These are phyloP conservation scores for Protonibea diacanthus DNA, from an alignment of 2,797 vertebrate species.

Conservation along the genomic window DNA sequence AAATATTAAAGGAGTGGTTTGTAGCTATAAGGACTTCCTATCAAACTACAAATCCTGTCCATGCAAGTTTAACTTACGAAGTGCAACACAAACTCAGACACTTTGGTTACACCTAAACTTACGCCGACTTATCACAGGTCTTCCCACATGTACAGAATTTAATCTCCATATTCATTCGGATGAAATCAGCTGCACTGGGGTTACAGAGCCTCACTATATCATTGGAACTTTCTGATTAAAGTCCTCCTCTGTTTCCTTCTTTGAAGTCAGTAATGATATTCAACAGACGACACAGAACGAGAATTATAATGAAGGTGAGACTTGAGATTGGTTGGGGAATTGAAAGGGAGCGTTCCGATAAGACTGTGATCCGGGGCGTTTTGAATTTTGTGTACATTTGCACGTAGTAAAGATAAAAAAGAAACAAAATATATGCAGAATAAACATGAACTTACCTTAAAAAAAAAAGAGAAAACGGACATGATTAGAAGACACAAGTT, in stretches of 20 bases:
- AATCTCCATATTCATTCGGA: slow-evolving; percentile 62
- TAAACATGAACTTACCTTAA: neutral
- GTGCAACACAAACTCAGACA: neutral
- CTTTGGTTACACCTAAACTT: slow-evolving; percentile 1
- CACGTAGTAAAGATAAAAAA: neutral
- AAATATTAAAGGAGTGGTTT: too few species aligned
- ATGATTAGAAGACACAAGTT: neutral
- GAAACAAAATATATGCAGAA: neutral
- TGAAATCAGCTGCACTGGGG: slow-evolving; percentile 45
- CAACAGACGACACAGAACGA: slow-evolving; percentile 45
- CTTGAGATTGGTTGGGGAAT: slow-evolving; percentile 42
- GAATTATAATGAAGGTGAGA: slow-evolving; percentile 63
- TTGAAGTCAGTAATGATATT: slow-evolving; percentile 70
- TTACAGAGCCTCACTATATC: slow-evolving; percentile 42
- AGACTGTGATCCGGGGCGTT: slow-evolving; percentile 8
- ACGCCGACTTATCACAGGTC: slow-evolving; percentile 20
- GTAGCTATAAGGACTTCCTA: neutral
- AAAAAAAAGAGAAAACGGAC: neutral
- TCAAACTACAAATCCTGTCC: too few species aligned
- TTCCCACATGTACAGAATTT: slow-evolving; percentile 29
- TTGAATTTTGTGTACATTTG: neutral
- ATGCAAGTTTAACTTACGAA: neutral
- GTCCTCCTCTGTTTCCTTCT: slow-evolving; percentile 56
- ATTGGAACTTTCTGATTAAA: slow-evolving; percentile 59
- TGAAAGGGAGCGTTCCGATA: slow-evolving; percentile 22